A percentile compares a stretch with the other conserved stretches of the same genome.
Evolutionary conservation across 1,140 invertebrate genomes (phyloP).

Genomic region (Himalopsyche phryganea): DNA sequence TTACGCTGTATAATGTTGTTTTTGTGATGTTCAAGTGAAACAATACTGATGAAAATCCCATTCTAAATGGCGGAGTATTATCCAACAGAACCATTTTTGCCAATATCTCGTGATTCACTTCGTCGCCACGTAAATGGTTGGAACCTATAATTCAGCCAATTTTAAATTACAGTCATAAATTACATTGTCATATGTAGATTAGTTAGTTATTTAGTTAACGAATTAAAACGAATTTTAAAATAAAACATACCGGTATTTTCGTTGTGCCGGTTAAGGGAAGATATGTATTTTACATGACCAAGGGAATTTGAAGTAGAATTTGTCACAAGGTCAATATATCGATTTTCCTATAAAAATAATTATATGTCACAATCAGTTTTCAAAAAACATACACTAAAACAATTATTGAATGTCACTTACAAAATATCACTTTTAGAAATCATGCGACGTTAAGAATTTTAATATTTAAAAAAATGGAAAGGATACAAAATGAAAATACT

Average conservation of each 20-base stretch:
- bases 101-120: constrained; percentile 14
- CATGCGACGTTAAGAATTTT: too few relatives aligned
- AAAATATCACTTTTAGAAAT: too few relatives aligned
- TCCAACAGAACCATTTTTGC: constrained; percentile 27
- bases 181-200: too few relatives aligned
- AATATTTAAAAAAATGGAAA: too few relatives aligned
- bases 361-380: neutral
- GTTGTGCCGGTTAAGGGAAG: constrained; percentile 17
- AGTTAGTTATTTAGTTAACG: too few relatives aligned
- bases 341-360: constrained; percentile 14
- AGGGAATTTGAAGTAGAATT: constrained; percentile 17
- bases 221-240: too few relatives aligned
- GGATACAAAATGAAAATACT: too few relatives aligned
- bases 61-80: constrained; percentile 25
- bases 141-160: constrained; percentile 1
- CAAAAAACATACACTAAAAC: neutral
- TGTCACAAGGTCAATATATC: constrained; percentile 17
- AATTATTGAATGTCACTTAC: too few relatives aligned
- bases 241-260: constrained; percentile 28
- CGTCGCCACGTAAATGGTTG: constrained; percentile 11
- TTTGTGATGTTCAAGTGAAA: constrained; percentile 31
- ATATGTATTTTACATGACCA: constrained; percentile 17
- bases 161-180: too few relatives aligned
- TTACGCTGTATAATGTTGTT: constrained; percentile 23
- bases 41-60: constrained; percentile 21